Evolutionary conservation across 35 echinoderm and acorn worm species (phyloP), one percentile per base, ranked within the genome.

Genomic region (Patiria miniata): DNA sequence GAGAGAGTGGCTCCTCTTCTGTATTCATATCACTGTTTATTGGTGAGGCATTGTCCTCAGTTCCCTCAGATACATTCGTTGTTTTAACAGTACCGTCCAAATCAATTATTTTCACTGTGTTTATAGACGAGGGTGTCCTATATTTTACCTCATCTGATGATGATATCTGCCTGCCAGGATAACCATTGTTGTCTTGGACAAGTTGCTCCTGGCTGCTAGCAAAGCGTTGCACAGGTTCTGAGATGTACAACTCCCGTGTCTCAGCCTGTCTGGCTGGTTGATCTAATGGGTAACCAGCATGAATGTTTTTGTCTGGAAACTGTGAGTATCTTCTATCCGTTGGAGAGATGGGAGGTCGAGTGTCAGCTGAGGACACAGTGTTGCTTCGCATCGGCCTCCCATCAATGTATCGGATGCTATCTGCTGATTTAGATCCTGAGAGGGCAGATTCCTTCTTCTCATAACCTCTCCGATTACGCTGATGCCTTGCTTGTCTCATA

Each of bases 351-450:
- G 65, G 65, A 23, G 65, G 26, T 73, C 65, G 26, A 7, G 65
- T 73, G 34, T 73, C 65, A 8, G 65, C 65, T 73, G 65, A 18
- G 14, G 65, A 73, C 65, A 73, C 65, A 0, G 65, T 73, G 34
- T 73, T 73, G 65, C 65, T 73, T 22, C 65, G 26, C 65, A 73
- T 73, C 29, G 65, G 65, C 34, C 65, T 73, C 8, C 65, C 65
- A 30, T 73, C 65, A 30, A 73, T 26, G 65, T 73, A 73, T 73
- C 65, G 65, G 29, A 73, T 73, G 65, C 65, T 34, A 10, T 73
- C 65, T 32, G 34, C 65, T 30, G 65, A 73, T 16, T 73, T 73
- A 23, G 65, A 73, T 10, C 65, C 26, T 0, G 65, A 73, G 26
- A 73, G 65, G 21, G 65, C 21, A 34, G 26, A 18, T 30, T 73